These are phyloP conservation scores for Lagopus muta DNA, from an alignment of 2,113 vertebrate species.

Conservation along the genomic window DNA sequence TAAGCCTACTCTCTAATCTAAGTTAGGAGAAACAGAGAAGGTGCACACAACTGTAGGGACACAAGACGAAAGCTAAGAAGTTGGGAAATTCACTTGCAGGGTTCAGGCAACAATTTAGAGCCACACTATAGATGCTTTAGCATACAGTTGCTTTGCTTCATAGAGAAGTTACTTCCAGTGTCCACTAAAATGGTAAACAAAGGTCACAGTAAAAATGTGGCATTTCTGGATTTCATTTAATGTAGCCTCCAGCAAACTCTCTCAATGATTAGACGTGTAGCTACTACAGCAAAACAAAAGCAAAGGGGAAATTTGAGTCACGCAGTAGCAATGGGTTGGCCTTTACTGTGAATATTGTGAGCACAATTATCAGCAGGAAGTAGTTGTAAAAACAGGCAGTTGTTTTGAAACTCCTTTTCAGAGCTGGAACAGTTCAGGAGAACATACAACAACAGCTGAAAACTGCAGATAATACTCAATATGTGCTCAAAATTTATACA, in stretches of 20 bases:
- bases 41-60: background rate
- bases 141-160: background rate
- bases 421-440: conserved; percentile 40
- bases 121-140: background rate
- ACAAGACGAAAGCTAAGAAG: background rate
- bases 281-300: conserved; percentile 10
- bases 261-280: background rate
- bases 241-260: conserved; percentile 27
- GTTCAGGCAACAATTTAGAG: background rate
- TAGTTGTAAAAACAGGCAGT: conserved; percentile 70
- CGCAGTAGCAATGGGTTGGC: conserved; percentile 46
- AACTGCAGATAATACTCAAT: conserved; percentile 56
- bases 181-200: conserved; percentile 16
- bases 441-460: conserved; percentile 50
- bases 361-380: conserved; percentile 70
- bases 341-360: conserved; percentile 39
- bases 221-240: conserved; percentile 56
- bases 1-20: background rate
- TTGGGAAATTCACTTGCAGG: background rate
- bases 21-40: background rate
- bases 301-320: conserved; percentile 65
- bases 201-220: conserved; percentile 42
- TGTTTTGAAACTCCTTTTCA: conserved; percentile 62
- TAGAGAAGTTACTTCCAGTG: background rate
- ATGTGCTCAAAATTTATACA: conserved; percentile 53